Conservation (phyloP, 1,140 invertebrate species). For the Luehdorfia chinensis region DNA sequence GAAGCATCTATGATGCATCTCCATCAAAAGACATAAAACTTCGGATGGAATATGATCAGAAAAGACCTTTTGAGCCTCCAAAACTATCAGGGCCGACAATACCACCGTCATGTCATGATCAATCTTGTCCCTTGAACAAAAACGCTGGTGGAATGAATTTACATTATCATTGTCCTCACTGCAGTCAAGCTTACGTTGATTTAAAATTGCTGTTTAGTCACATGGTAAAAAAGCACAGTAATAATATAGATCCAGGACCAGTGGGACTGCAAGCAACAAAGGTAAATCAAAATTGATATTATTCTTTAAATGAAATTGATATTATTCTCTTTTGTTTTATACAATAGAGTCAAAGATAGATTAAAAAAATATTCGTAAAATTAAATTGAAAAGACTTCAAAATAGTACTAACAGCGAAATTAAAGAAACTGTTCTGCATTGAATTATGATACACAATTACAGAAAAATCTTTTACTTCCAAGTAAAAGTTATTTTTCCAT, state of each 20-base stretch:
- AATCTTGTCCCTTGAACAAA: conserved; percentile 63
- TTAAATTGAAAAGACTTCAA: too few species aligned
- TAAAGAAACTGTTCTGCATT: too few species aligned
- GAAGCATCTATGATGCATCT: conserved; percentile 64
- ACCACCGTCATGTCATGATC: conserved; percentile 62
- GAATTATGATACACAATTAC: too few species aligned
- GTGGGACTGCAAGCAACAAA: conserved; percentile 71
- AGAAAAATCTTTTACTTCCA: too few species aligned
- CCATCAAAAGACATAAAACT: conserved; percentile 62
- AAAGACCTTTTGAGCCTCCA: conserved; percentile 46
- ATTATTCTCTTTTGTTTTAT: conserved; percentile 18
- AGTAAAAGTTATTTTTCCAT: too few species aligned
- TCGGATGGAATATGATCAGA: conserved; percentile 54
- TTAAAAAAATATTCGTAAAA: too few species aligned
- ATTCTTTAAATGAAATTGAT: conserved; percentile 7
- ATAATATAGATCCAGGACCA: conserved; percentile 55
- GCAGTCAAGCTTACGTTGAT: conserved; percentile 65
- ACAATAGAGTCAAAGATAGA: too few species aligned
- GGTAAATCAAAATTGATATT: conserved; percentile 34
- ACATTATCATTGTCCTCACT: conserved; percentile 68
- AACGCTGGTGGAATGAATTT: conserved; percentile 63
- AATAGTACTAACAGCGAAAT: too few species aligned
- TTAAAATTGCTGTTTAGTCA: conserved; percentile 64
- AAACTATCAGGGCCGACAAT: conserved; percentile 56
- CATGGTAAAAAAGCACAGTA: conserved; percentile 70